Evolutionary conservation across 2,797 vertebrate species (phyloP).

Genomic region (Chromis chromis): DNA sequence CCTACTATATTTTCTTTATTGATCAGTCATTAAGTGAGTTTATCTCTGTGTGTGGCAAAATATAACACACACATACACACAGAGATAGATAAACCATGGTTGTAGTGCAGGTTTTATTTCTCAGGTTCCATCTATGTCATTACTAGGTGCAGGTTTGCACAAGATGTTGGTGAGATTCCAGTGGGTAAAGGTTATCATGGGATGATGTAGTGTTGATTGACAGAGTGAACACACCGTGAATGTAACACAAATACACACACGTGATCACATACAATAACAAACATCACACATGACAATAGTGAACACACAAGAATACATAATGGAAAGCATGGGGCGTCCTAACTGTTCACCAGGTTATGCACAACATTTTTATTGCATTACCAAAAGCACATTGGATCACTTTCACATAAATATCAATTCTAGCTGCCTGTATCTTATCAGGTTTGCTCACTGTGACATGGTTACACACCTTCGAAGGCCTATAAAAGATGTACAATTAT

Average conservation of each 20-base stretch:
- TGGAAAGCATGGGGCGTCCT: conserved; percentile 32
- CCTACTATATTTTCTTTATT: no score
- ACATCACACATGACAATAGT: conserved; percentile 15
- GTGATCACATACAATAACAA: conserved; percentile 18
- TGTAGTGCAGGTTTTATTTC: not conserved
- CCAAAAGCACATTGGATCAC: not conserved
- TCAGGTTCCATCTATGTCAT: not conserved
- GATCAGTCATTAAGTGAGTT: no score
- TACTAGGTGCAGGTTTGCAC: not conserved
- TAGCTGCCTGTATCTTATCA: not conserved
- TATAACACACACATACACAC: not conserved
- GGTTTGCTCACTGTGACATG: conserved; percentile 8
- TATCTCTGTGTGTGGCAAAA: no score
- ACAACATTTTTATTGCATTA: conserved; percentile 60
- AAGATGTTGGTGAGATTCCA: conserved; percentile 39
- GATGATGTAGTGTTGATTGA: conserved; percentile 14
- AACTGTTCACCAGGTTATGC: conserved; percentile 57
- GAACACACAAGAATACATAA: conserved; percentile 19
- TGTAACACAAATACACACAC: conserved; percentile 11
- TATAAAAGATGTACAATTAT: conserved; percentile 17
- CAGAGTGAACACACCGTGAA: no score
- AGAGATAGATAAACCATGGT: not conserved
- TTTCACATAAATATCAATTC: conserved; percentile 13
- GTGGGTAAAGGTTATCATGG: conserved; percentile 31
- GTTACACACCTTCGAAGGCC: conserved; percentile 19